A percentile compares a stretch with the other conserved stretches of the same genome.
Conservation (phyloP, 2,113 vertebrate species). For the Jacana jacana region DNA sequence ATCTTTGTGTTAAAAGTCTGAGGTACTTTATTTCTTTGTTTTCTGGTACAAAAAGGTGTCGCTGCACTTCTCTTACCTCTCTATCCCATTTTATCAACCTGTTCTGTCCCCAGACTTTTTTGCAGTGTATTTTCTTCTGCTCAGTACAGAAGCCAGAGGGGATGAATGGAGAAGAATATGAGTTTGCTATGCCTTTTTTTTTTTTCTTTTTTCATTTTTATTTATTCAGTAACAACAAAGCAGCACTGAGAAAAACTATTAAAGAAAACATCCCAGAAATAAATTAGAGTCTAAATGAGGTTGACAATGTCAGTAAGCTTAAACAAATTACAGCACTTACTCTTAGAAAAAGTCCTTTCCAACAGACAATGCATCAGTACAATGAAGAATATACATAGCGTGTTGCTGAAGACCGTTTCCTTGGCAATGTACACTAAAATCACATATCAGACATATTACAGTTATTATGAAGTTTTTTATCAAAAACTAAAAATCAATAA, state of each 20-base stretch:
- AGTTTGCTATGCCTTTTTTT: neutral
- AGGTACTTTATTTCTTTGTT: neutral
- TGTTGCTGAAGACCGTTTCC: neutral
- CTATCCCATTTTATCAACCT: neutral
- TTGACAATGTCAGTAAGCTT: neutral
- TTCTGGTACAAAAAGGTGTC: neutral
- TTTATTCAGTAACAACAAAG: neutral
- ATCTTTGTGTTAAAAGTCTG: neutral
- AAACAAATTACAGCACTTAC: neutral
- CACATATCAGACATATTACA: neutral
- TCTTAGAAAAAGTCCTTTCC: neutral
- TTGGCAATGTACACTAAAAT: neutral
- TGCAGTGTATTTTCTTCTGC: neutral
- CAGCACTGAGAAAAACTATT: neutral
- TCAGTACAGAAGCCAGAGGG: neutral
- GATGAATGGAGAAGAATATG: neutral
- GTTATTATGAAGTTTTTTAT: slow-evolving; percentile 39
- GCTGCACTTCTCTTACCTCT: neutral
- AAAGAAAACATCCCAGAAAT: neutral
- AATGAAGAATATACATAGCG: neutral
- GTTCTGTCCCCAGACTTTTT: neutral
- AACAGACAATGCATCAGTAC: neutral
- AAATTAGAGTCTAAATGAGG: neutral
- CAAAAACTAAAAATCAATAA: slow-evolving; percentile 52
- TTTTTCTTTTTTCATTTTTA: too few relatives aligned